A percentile compares a stretch with the other conserved stretches of the same genome.
These are phyloP conservation scores for Ornithoptera alexandrae DNA, from an alignment of 2,888 invertebrate genomes.

Conservation along the genomic window DNA sequence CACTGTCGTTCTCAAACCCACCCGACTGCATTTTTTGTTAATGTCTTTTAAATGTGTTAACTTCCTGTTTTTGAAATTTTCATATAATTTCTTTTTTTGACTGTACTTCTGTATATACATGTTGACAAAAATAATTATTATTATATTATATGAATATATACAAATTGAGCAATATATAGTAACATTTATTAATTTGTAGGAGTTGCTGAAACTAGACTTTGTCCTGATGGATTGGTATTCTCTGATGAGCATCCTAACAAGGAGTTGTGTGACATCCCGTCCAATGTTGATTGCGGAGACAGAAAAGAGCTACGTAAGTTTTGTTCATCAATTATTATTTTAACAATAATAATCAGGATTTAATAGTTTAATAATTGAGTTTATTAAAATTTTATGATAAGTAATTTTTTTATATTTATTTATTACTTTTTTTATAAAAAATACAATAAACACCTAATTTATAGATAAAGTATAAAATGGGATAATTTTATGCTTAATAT, in stretches of 20 bases:
- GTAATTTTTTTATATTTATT: too few relatives aligned
- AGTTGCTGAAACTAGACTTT: constrained; percentile 82
- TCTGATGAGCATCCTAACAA: constrained; percentile 85
- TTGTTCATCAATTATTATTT: not conserved
- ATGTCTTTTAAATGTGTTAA: not conserved
- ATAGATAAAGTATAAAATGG: too few relatives aligned
- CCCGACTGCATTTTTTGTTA: not conserved
- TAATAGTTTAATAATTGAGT: too few relatives aligned
- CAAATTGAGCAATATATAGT: too few relatives aligned
- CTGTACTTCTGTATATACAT: too few relatives aligned
- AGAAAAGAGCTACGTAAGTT: constrained; percentile 88
- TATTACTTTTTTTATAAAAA: too few relatives aligned
- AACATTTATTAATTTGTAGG: constrained; percentile 48
- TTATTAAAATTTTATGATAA: too few relatives aligned
- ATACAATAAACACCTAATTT: too few relatives aligned
- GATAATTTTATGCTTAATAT: too few relatives aligned
- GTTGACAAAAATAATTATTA: not conserved
- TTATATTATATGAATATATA: not conserved
- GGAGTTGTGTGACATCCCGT: constrained; percentile 87
- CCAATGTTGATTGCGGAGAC: constrained; percentile 88
- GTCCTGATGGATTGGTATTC: constrained; percentile 89
- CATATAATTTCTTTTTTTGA: too few relatives aligned
- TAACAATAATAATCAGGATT: too few relatives aligned
- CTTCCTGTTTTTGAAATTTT: not conserved
- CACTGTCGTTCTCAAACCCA: not conserved